phyloP scores from a whole-genome alignment of 2,888 invertebrate genomes.

The Drosophila pegasa region DNA sequence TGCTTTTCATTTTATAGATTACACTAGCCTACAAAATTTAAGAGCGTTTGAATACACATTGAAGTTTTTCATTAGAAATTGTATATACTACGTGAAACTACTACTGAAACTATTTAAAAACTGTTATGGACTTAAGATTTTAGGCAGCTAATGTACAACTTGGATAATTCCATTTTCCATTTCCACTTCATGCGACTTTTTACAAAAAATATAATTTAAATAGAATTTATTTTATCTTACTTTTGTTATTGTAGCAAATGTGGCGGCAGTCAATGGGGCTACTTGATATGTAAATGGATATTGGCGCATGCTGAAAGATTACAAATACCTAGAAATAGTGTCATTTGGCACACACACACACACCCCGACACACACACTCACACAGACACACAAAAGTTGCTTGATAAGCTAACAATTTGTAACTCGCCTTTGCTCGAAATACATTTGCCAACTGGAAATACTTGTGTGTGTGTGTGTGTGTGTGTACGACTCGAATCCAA shows the following conservation, averaged over 20 bases:
- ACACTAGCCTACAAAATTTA: slow-evolving; percentile 1
- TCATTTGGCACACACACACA: slow-evolving; percentile 31
- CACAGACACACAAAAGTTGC: neutral
- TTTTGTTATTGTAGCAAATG: slow-evolving; percentile 9
- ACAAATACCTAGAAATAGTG: slow-evolving; percentile 54
- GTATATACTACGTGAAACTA: no score
- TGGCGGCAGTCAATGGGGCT: slow-evolving; percentile 21
- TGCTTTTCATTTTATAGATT: neutral
- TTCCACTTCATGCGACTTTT: neutral
- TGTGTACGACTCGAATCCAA: slow-evolving; percentile 40
- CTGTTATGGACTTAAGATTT: no score
- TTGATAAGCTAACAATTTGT: slow-evolving; percentile 61
- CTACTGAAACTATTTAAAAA: no score
- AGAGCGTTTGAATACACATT: no score
- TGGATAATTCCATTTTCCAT: neutral
- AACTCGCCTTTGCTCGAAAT: slow-evolving; percentile 62
- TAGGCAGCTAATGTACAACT: no score
- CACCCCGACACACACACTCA: neutral
- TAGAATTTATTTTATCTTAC: slow-evolving; percentile 39
- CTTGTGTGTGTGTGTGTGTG: slow-evolving; percentile 28
- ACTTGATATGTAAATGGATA: slow-evolving; percentile 72
- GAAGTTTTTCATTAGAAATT: no score
- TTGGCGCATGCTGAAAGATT: slow-evolving; percentile 51
- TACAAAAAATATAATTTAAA: slow-evolving; percentile 27
- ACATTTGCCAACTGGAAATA: slow-evolving; percentile 62